Evolutionary conservation across 2,888 invertebrate species (phyloP).

Genomic region (Luperina testacea): DNA sequence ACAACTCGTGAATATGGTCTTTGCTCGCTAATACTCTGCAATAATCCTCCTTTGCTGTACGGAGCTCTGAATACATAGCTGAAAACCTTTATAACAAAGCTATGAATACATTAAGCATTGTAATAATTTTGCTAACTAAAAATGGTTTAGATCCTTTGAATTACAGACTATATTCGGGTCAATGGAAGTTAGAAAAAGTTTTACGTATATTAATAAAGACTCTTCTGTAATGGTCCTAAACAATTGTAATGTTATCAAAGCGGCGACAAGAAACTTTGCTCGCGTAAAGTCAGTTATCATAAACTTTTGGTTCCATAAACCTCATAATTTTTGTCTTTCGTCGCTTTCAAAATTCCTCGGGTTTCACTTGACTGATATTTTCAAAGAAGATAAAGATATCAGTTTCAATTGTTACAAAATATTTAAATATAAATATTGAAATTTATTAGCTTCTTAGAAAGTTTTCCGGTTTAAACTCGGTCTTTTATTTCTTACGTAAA

Average conservation of each 20-base stretch:
- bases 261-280: background rate
- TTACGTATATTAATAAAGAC: background rate
- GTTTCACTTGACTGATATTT: constrained; percentile 11
- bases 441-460: background rate
- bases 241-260: constrained; percentile 11
- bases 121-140: background rate
- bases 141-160: background rate
- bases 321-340: constrained; percentile 6
- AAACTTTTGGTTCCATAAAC: constrained; percentile 14
- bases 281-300: background rate
- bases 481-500: background rate
- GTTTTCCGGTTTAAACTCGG: background rate
- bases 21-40: background rate
- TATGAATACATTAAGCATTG: background rate
- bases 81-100: background rate
- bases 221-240: background rate
- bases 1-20: background rate
- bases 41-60: constrained; percentile 5
- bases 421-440: constrained; percentile 3
- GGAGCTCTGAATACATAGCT: background rate
- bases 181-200: background rate
- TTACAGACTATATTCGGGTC: background rate
- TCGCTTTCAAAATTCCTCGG: background rate
- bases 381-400: background rate
- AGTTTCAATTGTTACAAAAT: background rate